A percentile compares a stretch with the other conserved stretches of the same genome.
These are phyloP conservation scores for Mimas tiliae DNA, from an alignment of 2,888 invertebrate species.

Conservation along the genomic window DNA sequence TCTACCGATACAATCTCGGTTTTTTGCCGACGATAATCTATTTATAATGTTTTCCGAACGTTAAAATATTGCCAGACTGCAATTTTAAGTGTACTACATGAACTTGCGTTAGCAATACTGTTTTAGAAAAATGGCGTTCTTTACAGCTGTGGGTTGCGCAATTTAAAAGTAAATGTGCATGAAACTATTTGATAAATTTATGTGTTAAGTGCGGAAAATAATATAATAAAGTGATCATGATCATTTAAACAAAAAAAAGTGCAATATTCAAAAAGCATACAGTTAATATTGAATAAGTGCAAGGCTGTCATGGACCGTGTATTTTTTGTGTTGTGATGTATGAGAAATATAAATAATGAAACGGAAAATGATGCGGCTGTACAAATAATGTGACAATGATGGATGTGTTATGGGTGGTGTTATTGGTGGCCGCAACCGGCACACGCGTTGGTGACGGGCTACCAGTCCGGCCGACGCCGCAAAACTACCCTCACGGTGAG, in stretches of 20 bases:
- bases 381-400: slow-evolving; percentile 81
- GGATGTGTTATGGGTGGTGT: slow-evolving; percentile 78
- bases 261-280: slow-evolving; percentile 56
- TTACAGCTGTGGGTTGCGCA: slow-evolving; percentile 84
- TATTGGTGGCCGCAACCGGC: slow-evolving; percentile 78
- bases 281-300: slow-evolving; percentile 59
- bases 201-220: slow-evolving; percentile 62
- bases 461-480: slow-evolving; percentile 76
- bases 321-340: slow-evolving; percentile 82
- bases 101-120: slow-evolving; percentile 49
- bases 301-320: slow-evolving; percentile 80
- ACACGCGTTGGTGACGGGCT: slow-evolving; percentile 72
- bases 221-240: slow-evolving; percentile 57
- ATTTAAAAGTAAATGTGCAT: slow-evolving; percentile 81
- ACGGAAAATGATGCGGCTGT: slow-evolving; percentile 76
- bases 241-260: slow-evolving; percentile 55
- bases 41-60: too few relatives aligned
- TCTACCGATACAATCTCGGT: too few relatives aligned
- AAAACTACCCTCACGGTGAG: slow-evolving; percentile 80
- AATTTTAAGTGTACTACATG: neutral
- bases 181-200: slow-evolving; percentile 65
- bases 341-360: slow-evolving; percentile 80
- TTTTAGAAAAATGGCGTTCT: slow-evolving; percentile 79
- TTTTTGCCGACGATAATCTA: too few relatives aligned
- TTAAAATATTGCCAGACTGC: slow-evolving; percentile 2